phyloP scores from a whole-genome alignment of 2,113 vertebrate genomes.

The Halcyon senegalensis region DNA sequence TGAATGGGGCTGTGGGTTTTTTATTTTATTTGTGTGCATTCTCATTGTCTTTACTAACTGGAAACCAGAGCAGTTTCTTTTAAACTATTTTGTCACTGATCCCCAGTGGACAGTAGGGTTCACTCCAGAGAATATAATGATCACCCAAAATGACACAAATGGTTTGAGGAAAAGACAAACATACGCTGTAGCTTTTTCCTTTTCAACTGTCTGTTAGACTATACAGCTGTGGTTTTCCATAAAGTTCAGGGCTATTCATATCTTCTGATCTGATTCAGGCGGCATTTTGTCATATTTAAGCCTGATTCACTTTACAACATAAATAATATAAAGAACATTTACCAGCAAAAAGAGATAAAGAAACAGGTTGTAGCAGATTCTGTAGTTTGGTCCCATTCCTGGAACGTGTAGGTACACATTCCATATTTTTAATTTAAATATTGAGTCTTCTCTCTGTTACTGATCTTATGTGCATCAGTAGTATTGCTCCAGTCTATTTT shows the following conservation, averaged over 20 bases:
- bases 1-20: neutral
- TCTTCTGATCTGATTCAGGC: neutral
- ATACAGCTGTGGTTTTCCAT: neutral
- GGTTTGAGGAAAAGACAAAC: neutral
- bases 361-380: neutral
- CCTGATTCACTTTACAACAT: neutral
- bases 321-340: neutral
- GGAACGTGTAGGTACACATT: neutral
- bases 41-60: neutral
- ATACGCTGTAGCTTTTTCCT: neutral
- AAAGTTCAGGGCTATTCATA: neutral
- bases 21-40: neutral
- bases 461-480: neutral
- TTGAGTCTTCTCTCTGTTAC: neutral
- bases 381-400: neutral
- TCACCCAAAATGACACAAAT: neutral
- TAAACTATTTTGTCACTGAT: neutral
- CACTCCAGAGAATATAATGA: neutral
- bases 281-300: neutral
- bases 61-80: neutral
- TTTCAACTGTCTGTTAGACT: neutral
- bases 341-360: neutral
- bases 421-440: neutral
- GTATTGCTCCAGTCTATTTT: neutral
- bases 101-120: neutral